A percentile compares a stretch with the other conserved stretches of the same genome.
These are phyloP conservation scores for Oophaga sylvatica DNA, from an alignment of 2,797 vertebrate species.

Conservation along the genomic window DNA sequence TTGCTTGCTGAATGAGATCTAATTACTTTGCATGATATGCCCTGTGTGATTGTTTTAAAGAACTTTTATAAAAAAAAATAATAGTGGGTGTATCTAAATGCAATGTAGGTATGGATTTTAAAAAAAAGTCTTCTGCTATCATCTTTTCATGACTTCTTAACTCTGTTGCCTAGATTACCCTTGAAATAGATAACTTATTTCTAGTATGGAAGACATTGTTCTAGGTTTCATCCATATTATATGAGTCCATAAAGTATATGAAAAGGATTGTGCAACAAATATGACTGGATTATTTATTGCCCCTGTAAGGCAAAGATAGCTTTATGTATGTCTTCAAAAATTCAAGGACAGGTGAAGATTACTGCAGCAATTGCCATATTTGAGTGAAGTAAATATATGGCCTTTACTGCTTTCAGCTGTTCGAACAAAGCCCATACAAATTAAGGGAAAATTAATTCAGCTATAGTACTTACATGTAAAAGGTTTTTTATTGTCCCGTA, in stretches of 20 bases:
- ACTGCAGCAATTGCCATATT: constrained; percentile 19
- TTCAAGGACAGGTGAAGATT: constrained; percentile 50
- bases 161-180: neutral
- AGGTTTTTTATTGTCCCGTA: constrained; percentile 34
- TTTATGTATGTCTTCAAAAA: constrained; percentile 20
- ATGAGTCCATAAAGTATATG: constrained; percentile 24
- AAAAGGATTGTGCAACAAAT: neutral
- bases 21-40: neutral
- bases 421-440: neutral
- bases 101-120: neutral
- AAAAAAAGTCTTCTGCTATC: neutral
- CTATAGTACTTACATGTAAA: constrained; percentile 19
- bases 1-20: neutral
- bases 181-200: neutral
- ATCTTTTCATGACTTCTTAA: neutral
- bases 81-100: neutral
- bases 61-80: neutral
- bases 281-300: constrained; percentile 12
- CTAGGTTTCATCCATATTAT: neutral
- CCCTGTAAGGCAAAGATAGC: constrained; percentile 14
- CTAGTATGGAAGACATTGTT: neutral
- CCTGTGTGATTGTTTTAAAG: neutral
- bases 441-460: constrained; percentile 20
- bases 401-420: constrained; percentile 7
- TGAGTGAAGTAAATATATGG: constrained; percentile 22